Evolutionary conservation across 1,140 invertebrate genomes (phyloP), one percentile per base, ranked within the genome.

Genomic region (Tetramorium alpestre): DNA sequence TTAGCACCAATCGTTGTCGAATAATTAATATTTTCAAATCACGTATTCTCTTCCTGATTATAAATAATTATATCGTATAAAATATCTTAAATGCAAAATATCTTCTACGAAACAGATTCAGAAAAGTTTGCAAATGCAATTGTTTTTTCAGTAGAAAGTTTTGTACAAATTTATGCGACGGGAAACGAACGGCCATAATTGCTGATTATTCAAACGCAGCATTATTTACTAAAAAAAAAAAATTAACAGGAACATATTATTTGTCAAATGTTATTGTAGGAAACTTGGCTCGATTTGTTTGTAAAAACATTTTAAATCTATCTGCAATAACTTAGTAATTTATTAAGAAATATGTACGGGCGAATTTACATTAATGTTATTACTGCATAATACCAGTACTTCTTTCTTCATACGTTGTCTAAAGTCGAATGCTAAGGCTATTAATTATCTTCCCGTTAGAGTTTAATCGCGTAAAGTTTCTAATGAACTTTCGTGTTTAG

Each of bases 381-480:
- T 16, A 54, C 22, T 49, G 28, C 18, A 28, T 25, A 33, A 16
- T 38, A 73, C 8, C 6, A 28, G n/a, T 33, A 54, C n/a, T 58
- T 16, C 18, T n/a, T 58, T 6, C 38, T 33, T 28, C 28, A 49
- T 3, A 69, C 4, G 44, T 80, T 41, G n/a, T 67, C 13, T 16
- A 41, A 54, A 22, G 33, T 41, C 22, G 28, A 0, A 38, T 13
- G 13, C 7, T 18, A 58, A 28, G 47, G 41, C n/a, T 60, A 58
- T 60, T 33, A 49, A 82, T 82, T 73, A 73, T 38, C 25, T 73
- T 47, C 41, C 25, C 69, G 54, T 73, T 60, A 60, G 44, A n/a
- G 58, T 49, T 84, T 75, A 62, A 73, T 47, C 80, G 11, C 41
- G 18, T 73, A 60, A 58, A 82, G 44, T 82, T 72, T 28, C 41